phyloP scores from a whole-genome alignment of 1,140 invertebrate species.

The Orchesella cincta region DNA sequence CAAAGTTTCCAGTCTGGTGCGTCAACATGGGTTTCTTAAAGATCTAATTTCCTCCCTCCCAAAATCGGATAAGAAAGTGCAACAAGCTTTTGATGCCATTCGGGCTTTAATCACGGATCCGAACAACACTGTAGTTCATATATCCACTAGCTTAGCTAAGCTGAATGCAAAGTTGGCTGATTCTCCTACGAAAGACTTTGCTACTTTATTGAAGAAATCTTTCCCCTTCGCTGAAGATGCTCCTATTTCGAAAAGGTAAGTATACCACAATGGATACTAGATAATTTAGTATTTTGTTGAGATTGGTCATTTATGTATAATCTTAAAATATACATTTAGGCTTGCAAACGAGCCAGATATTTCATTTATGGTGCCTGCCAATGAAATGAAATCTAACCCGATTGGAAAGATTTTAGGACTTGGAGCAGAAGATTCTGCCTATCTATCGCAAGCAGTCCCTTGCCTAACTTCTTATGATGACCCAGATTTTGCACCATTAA shows the following conservation, averaged over 20 bases:
- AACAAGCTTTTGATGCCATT: constrained; percentile 66
- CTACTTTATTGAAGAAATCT: constrained; percentile 43
- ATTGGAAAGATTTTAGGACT: constrained; percentile 70
- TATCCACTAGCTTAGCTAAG: constrained; percentile 71
- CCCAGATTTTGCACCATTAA: constrained; percentile 70
- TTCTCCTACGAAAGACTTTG: constrained; percentile 56
- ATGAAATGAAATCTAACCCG: constrained; percentile 51
- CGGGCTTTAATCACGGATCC: constrained; percentile 64
- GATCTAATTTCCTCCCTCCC: constrained; percentile 60
- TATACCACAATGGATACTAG: no score
- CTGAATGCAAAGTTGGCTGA: constrained; percentile 59
- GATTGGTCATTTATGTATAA: no score
- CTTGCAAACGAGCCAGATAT: constrained; percentile 61
- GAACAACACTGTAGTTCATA: constrained; percentile 67
- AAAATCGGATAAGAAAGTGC: constrained; percentile 55
- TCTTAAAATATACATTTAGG: no score
- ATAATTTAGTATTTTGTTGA: no score
- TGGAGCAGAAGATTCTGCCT: constrained; percentile 78
- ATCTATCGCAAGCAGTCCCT: constrained; percentile 68
- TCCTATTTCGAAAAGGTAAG: neutral
- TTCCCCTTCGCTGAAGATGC: constrained; percentile 36
- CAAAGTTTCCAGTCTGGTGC: constrained; percentile 67
- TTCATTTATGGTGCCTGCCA: constrained; percentile 52
- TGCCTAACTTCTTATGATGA: constrained; percentile 67
- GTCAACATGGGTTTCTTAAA: constrained; percentile 76